A percentile compares a stretch with the other conserved stretches of the same genome.
Conservation (phyloP, 2,888 invertebrate genomes). For the Carterocephalus palaemon region DNA sequence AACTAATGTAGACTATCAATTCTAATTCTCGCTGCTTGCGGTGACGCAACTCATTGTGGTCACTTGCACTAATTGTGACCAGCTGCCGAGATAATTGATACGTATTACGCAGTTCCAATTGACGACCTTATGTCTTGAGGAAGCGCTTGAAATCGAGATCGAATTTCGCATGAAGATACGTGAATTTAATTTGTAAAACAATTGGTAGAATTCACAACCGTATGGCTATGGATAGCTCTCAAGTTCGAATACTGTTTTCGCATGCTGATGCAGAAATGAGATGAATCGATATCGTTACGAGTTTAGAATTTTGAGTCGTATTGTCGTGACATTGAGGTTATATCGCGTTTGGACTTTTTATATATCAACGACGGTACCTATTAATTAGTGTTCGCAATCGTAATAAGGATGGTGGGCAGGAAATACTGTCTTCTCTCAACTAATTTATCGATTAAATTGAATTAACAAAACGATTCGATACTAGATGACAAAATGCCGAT, state of each 20-base stretch:
- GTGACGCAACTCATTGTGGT: slow-evolving; percentile 74
- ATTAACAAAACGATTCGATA: slow-evolving; percentile 1
- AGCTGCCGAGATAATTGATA: slow-evolving; percentile 67
- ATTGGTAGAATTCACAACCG: slow-evolving; percentile 14
- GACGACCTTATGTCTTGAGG: slow-evolving; percentile 26
- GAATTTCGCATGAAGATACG: slow-evolving; percentile 20
- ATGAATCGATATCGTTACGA: slow-evolving; percentile 13
- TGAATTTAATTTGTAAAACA: slow-evolving; percentile 13
- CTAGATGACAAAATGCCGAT: neutral
- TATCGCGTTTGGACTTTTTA: slow-evolving; percentile 6
- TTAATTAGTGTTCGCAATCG: slow-evolving; percentile 6
- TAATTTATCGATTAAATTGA: slow-evolving; percentile 8
- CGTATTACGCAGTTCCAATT: slow-evolving; percentile 46
- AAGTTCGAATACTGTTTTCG: slow-evolving; percentile 11
- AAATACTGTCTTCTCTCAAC: slow-evolving; percentile 8
- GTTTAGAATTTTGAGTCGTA: slow-evolving; percentile 2
- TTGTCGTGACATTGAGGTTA: neutral
- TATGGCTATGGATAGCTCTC: slow-evolving; percentile 11
- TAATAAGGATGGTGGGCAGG: slow-evolving; percentile 18
- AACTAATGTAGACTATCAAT: slow-evolving; percentile 50
- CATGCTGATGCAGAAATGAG: slow-evolving; percentile 3
- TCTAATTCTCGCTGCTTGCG: slow-evolving; percentile 51
- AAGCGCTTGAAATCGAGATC: slow-evolving; percentile 15
- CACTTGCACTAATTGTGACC: slow-evolving; percentile 74
- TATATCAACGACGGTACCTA: slow-evolving; percentile 10